Evolutionary conservation across 2,113 vertebrate genomes (phyloP).

Genomic region (Otolemur garnettii): DNA sequence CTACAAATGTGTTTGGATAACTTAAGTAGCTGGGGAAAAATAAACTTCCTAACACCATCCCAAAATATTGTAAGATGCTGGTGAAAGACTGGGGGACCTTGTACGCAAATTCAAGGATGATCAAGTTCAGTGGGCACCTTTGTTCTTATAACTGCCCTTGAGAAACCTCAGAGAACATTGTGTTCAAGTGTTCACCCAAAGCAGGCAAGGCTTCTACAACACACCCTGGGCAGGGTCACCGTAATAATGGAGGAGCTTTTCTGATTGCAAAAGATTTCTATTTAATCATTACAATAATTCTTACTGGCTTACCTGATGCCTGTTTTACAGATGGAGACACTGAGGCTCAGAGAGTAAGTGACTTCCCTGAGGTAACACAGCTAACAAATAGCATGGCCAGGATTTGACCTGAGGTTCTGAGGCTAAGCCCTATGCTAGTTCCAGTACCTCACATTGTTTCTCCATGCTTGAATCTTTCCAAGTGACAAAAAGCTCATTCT

Average conservation of each 20-base stretch:
- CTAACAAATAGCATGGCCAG: neutral
- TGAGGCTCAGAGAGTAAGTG: neutral
- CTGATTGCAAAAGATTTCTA: neutral
- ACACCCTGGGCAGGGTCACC: neutral
- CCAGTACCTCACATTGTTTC: neutral
- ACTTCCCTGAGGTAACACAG: neutral
- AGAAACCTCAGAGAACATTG: neutral
- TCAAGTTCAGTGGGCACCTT: neutral
- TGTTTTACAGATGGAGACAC: neutral
- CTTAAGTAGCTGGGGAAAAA: neutral
- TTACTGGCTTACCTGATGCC: neutral
- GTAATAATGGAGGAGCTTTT: neutral
- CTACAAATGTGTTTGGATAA: neutral
- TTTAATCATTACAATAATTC: neutral
- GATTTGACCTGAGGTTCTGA: neutral
- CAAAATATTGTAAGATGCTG: neutral
- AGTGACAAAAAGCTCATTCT: neutral
- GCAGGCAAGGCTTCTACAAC: neutral
- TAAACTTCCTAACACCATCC: neutral
- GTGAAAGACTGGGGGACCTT: neutral
- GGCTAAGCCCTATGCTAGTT: neutral
- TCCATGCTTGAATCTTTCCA: neutral
- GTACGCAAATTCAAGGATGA: neutral
- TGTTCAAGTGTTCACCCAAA: neutral
- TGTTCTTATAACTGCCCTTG: conserved; percentile 13